A percentile compares a stretch with the other conserved stretches of the same genome.
phyloP scores from a whole-genome alignment of 2,797 vertebrate species.

The Pantherophis vulpinus region DNA sequence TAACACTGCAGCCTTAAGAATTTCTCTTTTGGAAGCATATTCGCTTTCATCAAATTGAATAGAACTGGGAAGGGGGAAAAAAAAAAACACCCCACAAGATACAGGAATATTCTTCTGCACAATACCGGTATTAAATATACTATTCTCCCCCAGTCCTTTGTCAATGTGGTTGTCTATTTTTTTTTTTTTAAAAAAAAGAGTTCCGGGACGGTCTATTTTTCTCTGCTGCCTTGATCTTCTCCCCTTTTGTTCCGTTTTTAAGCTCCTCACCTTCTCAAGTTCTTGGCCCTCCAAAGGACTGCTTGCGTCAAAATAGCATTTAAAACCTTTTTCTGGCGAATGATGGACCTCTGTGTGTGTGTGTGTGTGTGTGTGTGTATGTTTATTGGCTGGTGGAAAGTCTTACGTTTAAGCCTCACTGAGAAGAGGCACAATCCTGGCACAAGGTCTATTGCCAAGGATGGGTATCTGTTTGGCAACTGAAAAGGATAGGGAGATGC shows the following conservation, averaged over 20 bases:
- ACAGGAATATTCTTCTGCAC: not conserved
- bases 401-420: not conserved
- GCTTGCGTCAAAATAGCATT: not conserved
- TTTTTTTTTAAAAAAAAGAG: too few relatives aligned
- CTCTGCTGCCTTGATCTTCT: not conserved
- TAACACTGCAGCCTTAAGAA: not conserved
- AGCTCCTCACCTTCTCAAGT: not conserved
- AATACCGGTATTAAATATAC: not conserved
- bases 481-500: not conserved
- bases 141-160: not conserved
- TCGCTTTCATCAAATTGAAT: not conserved
- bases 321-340: not conserved
- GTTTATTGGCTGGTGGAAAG: not conserved
- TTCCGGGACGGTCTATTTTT: not conserved
- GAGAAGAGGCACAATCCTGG: slow-evolving; percentile 12
- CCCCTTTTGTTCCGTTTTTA: not conserved
- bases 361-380: too few relatives aligned
- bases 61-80: not conserved
- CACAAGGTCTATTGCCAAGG: not conserved
- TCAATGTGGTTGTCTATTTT: not conserved
- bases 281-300: rapidly evolving
- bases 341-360: not conserved
- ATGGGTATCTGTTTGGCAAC: slow-evolving; percentile 37
- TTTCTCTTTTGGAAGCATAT: not conserved
- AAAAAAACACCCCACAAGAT: not conserved